Base-by-base conservation (phyloP, 2,888 invertebrate genomes). In the Synergus laeviventris region DNA sequence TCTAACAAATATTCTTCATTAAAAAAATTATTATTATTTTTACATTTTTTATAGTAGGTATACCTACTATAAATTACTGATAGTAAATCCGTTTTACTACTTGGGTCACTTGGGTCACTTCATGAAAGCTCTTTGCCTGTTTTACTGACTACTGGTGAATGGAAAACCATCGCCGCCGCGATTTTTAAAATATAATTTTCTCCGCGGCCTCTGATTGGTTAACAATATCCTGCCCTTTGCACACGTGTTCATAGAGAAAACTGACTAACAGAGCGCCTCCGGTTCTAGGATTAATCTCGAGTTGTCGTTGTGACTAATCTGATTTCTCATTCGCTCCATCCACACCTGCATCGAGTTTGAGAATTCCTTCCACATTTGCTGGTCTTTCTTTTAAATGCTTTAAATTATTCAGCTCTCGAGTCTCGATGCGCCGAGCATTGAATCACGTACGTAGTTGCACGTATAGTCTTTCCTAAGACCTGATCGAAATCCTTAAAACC, bases 391-490 rank as follows among this genome's bases (percentile, higher is more conserved):
- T 81, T 5, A 84, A 81, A 77, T 83, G 78, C 79, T 83, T 81
- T 5, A 84, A 81, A 77, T 83, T 85, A 83, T 84, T 84, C 81
- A 74, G 66, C 75, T 76, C 78, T 78, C 78, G 79, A 82, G 70
- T 3, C 81, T 74, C 77, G 79, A 83, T 75, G 77, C 54, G 38
- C 21, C 16, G 12, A 61, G 80, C 85, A 84, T 86, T 86, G 84
- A 85, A 81, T 87, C 87, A 86, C 87, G 86, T 86, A 84, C 79
- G 59, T 42, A n/a, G 12, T n/a, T n/a, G n/a, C n/a, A n/a, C n/a
- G n/a, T n/a, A n/a, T n/a, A 36, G 14, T n/a, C 14, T 42, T 16
- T 11, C 45, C n/a, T 1, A 70, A 21, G 45, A 70, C 70, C 49
- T n/a, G 45, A 49, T 70, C n/a, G 11, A 45, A 49, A 70, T 49